Evolutionary conservation across 2,113 vertebrate species (phyloP).

Genomic region (Psophia crepitans): DNA sequence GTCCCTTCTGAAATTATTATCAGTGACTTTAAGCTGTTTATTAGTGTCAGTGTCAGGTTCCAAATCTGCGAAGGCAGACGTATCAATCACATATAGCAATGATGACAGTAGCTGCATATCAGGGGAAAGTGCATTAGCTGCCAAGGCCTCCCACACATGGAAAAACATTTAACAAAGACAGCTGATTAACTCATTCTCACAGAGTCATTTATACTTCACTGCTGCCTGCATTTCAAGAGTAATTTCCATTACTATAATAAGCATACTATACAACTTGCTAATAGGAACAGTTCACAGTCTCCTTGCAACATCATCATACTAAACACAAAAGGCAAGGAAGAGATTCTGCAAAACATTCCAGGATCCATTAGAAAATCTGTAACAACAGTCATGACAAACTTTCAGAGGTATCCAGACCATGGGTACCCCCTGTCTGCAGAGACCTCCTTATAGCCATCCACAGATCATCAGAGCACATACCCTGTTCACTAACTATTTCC

Average conservation of each 20-base stretch:
- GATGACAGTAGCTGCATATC: constrained; percentile 60
- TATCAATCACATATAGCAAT: constrained; percentile 59
- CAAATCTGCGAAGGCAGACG: constrained; percentile 56
- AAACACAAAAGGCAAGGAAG: background rate
- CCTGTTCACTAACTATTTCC: background rate
- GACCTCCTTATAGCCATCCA: background rate
- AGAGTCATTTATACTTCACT: constrained; percentile 26
- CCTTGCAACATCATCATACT: background rate
- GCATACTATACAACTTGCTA: constrained; percentile 21
- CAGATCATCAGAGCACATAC: background rate
- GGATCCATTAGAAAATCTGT: background rate
- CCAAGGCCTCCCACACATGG: constrained; percentile 48
- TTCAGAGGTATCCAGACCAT: background rate
- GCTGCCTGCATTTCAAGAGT: constrained; percentile 37
- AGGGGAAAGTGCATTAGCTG: constrained; percentile 57
- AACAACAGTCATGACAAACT: background rate
- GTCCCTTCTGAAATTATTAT: constrained; percentile 33
- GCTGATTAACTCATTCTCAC: constrained; percentile 65
- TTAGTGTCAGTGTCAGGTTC: constrained; percentile 61
- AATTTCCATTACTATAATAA: constrained; percentile 59
- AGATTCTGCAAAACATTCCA: background rate
- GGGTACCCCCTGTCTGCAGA: background rate
- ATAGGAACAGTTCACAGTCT: constrained; percentile 23
- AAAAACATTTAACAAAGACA: constrained; percentile 68
- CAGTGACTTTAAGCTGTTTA: constrained; percentile 58